Evolutionary conservation across 2,797 vertebrate species (phyloP).

Genomic region (Gobionotothen gibberifrons): DNA sequence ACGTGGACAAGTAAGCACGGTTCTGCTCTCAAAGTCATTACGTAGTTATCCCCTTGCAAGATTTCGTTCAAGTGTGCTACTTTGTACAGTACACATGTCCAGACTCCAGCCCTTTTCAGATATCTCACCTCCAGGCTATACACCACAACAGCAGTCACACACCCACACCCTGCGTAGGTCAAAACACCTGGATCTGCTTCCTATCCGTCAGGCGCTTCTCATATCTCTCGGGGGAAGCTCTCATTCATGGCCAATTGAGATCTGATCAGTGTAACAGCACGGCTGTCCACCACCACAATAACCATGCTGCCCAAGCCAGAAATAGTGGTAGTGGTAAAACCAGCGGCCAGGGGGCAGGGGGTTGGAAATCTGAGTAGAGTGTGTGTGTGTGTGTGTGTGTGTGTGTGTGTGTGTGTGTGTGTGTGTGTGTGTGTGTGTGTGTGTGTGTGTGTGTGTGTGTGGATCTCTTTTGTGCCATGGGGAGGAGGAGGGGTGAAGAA

Average conservation of each 20-base stretch:
- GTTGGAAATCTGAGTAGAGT: slow-evolving; percentile 74
- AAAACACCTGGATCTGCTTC: slow-evolving; percentile 71
- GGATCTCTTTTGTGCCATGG: slow-evolving; percentile 80
- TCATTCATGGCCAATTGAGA: slow-evolving; percentile 66
- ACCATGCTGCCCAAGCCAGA: slow-evolving; percentile 64
- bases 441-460: slow-evolving; percentile 55
- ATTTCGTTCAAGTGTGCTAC: slow-evolving; percentile 22
- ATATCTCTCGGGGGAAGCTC: slow-evolving; percentile 35
- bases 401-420: slow-evolving; percentile 40
- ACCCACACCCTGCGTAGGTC: slow-evolving; percentile 45
- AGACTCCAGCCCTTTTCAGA: slow-evolving; percentile 30
- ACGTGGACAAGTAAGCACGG: slow-evolving; percentile 28
- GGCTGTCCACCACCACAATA: slow-evolving; percentile 63
- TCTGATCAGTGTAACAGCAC: slow-evolving; percentile 63
- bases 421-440: slow-evolving; percentile 36
- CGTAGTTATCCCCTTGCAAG: slow-evolving; percentile 26
- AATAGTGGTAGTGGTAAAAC: slow-evolving; percentile 77
- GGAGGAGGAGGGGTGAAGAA: slow-evolving; percentile 81
- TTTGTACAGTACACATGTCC: background rate
- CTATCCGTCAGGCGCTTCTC: slow-evolving; percentile 43
- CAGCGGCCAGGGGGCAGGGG: slow-evolving; percentile 69
- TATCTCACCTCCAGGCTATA: slow-evolving; percentile 51
- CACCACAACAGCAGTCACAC: slow-evolving; percentile 39
- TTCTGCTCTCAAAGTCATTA: slow-evolving; percentile 42
- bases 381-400: slow-evolving; percentile 35